phyloP scores from a whole-genome alignment of 37 sponge, comb jelly and placozoan genomes.

The Bolinopsis microptera region DNA sequence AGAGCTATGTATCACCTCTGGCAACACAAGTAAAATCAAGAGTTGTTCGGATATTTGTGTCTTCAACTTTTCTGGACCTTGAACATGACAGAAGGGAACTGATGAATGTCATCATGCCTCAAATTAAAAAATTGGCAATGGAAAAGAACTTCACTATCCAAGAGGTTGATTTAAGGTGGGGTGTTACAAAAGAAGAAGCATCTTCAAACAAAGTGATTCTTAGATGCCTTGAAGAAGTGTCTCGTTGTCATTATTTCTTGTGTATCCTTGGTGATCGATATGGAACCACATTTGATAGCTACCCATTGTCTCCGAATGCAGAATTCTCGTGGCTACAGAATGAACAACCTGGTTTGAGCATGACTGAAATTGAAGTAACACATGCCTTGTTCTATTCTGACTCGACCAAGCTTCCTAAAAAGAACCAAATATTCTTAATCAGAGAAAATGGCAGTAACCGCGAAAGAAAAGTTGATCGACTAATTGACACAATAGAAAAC shows the following conservation, averaged over 20 bases:
- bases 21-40: not conserved
- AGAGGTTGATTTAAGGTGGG: slow-evolving; percentile 98
- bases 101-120: slow-evolving; percentile 87
- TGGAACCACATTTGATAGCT: slow-evolving; percentile 84
- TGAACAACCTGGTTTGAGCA: slow-evolving; percentile 71
- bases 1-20: slow-evolving; percentile 1
- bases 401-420: not conserved
- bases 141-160: slow-evolving; percentile 74
- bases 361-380: slow-evolving; percentile 94
- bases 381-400: slow-evolving; percentile 69
- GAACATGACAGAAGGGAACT: slow-evolving; percentile 93
- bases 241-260: slow-evolving; percentile 84
- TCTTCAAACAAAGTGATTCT: slow-evolving; percentile 79
- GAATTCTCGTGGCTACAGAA: slow-evolving; percentile 92
- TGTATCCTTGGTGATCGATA: slow-evolving; percentile 92
- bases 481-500: not conserved
- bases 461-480: not conserved
- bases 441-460: not conserved
- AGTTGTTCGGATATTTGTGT: slow-evolving; percentile 89
- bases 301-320: slow-evolving; percentile 70
- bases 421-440: not conserved
- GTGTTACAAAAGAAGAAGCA: slow-evolving; percentile 90
- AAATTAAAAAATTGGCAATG: slow-evolving; percentile 81
- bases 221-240: slow-evolving; percentile 88
- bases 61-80: slow-evolving; percentile 97